Evolutionary conservation across 2,113 vertebrate genomes (phyloP), one percentile per base, ranked within the genome.

Genomic region (Mesembrinibis cayennensis): DNA sequence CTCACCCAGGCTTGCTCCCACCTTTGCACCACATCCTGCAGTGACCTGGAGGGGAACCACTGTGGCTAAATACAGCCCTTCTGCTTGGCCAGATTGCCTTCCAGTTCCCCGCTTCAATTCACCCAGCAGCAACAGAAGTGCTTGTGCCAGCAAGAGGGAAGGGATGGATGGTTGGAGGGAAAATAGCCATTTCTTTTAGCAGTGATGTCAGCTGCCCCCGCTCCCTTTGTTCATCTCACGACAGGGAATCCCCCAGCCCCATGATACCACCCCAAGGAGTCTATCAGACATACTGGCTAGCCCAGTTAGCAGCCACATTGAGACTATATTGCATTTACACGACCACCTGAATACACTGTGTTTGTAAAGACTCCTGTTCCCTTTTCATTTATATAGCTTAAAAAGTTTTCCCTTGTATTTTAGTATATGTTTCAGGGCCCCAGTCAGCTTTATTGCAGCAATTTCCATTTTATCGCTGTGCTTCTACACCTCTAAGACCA

Each of bases 311-410:
- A 53, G 65, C 55, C n/a, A 66, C 5, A 19, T 29, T 62, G 47
- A 56, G 18, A 62, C 32, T 23, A 19, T 2, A 20, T 5, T 55
- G 16, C 29, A 55, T 49, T 59, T 44, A 66, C 11, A 42, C 3
- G 73, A 30, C 36, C 0, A 0, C 21, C 58, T 66, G 30, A 72
- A 55, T 36, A 49, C 27, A 66, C 4, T 0, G 0, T 16, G 26
- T 58, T 77, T 53, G 47, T 38, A 55, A 66, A 78, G 25, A n/a
- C 3, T 53, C 47, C 22, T 62, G 36, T 27, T 81, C 18, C 22
- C 36, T 80, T 91, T 40, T 29, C 52, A 61, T 53, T 78, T 53
- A 65, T 4, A 32, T 1, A 49, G 36, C 21, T 91, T 89, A 1
- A 79, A 84, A 82, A 18, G 3, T 23, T 76, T 62, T 73, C 40